Evolutionary conservation across 92 coral and sea anemone genomes (phyloP), one percentile per base, ranked within the genome.

Genomic region (Nematostella vectensis): DNA sequence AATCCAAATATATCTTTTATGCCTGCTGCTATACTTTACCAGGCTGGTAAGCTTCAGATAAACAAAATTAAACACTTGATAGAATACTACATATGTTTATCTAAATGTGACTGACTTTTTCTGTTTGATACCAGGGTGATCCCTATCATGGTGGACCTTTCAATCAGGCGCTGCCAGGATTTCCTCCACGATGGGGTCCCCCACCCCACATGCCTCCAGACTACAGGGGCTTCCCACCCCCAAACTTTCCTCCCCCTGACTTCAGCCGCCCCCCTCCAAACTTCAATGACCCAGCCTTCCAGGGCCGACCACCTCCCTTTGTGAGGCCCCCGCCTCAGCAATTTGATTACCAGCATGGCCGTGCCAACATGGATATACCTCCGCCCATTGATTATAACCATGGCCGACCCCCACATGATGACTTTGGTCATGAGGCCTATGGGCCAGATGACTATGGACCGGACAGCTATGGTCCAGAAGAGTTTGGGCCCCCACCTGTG

Each of bases 251-350:
- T 15, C 85, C 82, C 21, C 93, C 85, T 8, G 78, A 76, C 60
- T 91, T 86, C 65, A 61, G 63, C 47, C 83, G 69, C 47, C 96
- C 93, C 1, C 98, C 96, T 17, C 98, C 93, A 36, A 75, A 61
- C 50, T 89, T 69, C 61, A 79, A 69, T 55, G 67, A 33, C 15
- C 8, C 42, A 57, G 78, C 68, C 12, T 77, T 65, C 40, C 79
- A 57, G 33, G 71, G 31, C 37, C 64, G 98, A 22, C 93, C 93
- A 2, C 87, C 96, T 0, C 86, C 81, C 83, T 47, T 78, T 78
- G 48, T 78, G 64, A 38, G 82, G 68, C 44, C 83, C 17, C 82
- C 94, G 1, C 97, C 95, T 3, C 93, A 87, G 25, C 87, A 74
- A 40, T 91, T 72, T 63, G 96, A 91, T 31, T 91, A 87, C 53